Conservation (phyloP, 2,888 invertebrate genomes). For the Gerosis bhagava region DNA sequence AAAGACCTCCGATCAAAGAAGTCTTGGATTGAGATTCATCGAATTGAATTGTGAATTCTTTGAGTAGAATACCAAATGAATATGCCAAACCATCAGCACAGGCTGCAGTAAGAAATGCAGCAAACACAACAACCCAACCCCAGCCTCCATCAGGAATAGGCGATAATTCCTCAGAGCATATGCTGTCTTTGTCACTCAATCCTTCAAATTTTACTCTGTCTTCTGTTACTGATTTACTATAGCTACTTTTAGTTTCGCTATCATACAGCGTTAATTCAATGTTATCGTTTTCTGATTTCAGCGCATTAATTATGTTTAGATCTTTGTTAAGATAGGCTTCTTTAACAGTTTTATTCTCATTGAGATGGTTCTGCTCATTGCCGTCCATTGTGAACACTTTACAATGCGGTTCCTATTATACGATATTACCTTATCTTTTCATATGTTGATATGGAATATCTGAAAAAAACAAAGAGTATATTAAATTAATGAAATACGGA, state of each 20-base stretch:
- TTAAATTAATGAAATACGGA: no score
- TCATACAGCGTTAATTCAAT: slow-evolving; percentile 46
- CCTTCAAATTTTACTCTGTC: slow-evolving; percentile 73
- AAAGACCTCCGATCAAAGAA: slow-evolving; percentile 93
- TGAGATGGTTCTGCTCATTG: slow-evolving; percentile 24
- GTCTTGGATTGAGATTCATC: slow-evolving; percentile 91
- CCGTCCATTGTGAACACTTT: slow-evolving; percentile 22
- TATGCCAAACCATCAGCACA: slow-evolving; percentile 96
- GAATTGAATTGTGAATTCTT: slow-evolving; percentile 90
- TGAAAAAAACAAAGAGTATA: no score
- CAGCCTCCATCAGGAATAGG: slow-evolving; percentile 92
- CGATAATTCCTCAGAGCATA: slow-evolving; percentile 72
- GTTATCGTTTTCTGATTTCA: slow-evolving; percentile 53
- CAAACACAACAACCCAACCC: slow-evolving; percentile 94
- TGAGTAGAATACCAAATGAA: slow-evolving; percentile 94
- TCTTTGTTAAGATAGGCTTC: slow-evolving; percentile 43
- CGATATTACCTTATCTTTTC: no score
- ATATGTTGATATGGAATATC: no score
- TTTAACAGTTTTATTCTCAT: slow-evolving; percentile 29
- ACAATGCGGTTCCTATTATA: no score
- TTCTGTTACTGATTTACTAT: slow-evolving; percentile 46
- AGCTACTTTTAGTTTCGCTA: slow-evolving; percentile 25
- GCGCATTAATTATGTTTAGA: slow-evolving; percentile 61
- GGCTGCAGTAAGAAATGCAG: slow-evolving; percentile 92
- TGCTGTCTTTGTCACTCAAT: slow-evolving; percentile 69